Conservation (phyloP, 2,888 invertebrate species). For the Andrena camellia region DNA sequence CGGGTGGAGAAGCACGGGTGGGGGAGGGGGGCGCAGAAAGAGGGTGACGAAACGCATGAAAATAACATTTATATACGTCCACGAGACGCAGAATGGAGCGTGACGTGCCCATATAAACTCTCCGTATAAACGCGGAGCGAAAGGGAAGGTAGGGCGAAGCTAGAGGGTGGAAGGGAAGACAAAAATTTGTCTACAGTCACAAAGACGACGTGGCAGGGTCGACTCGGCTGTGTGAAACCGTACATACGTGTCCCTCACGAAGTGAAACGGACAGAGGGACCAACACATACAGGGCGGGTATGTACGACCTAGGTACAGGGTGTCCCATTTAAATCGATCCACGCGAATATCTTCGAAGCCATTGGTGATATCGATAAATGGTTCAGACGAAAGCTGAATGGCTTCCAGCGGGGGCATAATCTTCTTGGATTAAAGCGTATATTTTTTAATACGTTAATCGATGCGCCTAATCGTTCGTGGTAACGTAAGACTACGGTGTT, state of each 20-base stretch:
- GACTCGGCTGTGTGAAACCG: constrained; percentile 36
- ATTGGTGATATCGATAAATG: no score
- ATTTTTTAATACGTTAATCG: no score
- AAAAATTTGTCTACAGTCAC: neutral
- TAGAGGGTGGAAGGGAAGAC: neutral
- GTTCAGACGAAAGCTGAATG: no score
- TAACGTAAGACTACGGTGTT: no score
- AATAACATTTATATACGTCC: constrained; percentile 13
- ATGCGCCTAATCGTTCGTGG: no score
- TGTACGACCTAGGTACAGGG: constrained; percentile 21
- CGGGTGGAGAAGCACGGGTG: neutral
- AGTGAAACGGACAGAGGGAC: constrained; percentile 5
- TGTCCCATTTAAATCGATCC: no score
- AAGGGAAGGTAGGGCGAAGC: neutral
- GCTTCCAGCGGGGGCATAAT: no score
- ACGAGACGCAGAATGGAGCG: neutral
- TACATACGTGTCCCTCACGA: constrained; percentile 18
- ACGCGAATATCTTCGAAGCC: no score
- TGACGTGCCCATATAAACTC: neutral
- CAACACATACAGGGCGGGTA: neutral
- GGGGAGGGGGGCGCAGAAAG: neutral
- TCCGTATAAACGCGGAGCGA: neutral
- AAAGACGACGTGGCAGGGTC: neutral
- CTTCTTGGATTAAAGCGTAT: no score
- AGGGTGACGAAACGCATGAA: constrained; percentile 17